These are phyloP conservation scores for Athene noctua DNA, from an alignment of 2,113 vertebrate species.

Conservation along the genomic window DNA sequence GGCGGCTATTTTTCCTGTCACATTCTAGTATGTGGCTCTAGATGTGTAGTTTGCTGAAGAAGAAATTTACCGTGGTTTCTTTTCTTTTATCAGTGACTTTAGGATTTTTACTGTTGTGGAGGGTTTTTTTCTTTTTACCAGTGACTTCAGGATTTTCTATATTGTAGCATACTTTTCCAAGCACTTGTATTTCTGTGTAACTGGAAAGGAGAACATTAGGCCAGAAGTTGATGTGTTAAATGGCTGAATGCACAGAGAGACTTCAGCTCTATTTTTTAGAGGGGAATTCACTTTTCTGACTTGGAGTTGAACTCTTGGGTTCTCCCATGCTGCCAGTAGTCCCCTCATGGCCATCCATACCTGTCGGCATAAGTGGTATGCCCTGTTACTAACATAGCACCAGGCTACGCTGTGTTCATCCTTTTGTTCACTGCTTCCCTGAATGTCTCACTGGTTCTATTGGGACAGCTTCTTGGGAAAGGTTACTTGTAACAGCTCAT, in stretches of 20 bases:
- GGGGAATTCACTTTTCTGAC: not conserved
- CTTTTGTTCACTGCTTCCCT: not conserved
- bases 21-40: not conserved
- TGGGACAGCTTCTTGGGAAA: not conserved
- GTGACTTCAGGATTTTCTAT: not conserved
- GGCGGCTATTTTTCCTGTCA: not conserved
- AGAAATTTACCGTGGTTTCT: not conserved
- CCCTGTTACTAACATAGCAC: not conserved
- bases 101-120: not conserved
- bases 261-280: not conserved
- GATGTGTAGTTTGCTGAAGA: not conserved
- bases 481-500: not conserved
- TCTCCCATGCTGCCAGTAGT: not conserved
- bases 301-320: not conserved
- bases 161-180: not conserved
- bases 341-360: not conserved
- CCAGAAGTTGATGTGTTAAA: not conserved
- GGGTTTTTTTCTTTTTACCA: not conserved
- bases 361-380: not conserved
- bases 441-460: not conserved
- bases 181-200: not conserved
- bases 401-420: fast-evolving
- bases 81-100: not conserved
- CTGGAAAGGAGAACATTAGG: not conserved
- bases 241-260: not conserved